A percentile compares a stretch with the other conserved stretches of the same genome.
Conservation (phyloP, 1,140 invertebrate species). For the Scylla paramamosain region DNA sequence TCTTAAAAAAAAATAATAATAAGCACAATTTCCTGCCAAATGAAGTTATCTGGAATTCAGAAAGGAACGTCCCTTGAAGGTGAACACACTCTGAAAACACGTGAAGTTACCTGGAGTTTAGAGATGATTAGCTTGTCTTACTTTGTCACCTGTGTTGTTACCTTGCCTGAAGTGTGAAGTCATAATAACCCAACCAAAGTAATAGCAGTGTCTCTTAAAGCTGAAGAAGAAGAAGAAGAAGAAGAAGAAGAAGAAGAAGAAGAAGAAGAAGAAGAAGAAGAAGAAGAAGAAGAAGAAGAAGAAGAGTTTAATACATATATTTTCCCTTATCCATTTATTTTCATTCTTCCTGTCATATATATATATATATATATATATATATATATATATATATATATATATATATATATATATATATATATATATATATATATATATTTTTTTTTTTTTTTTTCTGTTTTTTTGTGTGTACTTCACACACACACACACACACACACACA, state of each 20-base stretch:
- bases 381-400: not conserved
- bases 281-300: conserved; percentile 32
- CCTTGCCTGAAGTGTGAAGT: too few relatives aligned
- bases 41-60: too few relatives aligned
- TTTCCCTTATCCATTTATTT: too few relatives aligned
- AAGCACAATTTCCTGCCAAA: too few relatives aligned
- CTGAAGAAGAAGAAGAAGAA: too few relatives aligned
- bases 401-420: not conserved
- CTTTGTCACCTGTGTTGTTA: too few relatives aligned
- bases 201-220: too few relatives aligned
- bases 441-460: not conserved
- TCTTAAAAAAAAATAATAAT: conserved; percentile 76
- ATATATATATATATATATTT: not conserved
- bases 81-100: conserved; percentile 80
- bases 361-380: too few relatives aligned
- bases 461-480: not conserved
- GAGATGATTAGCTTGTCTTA: too few relatives aligned
- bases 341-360: too few relatives aligned
- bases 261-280: conserved; percentile 36
- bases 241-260: conserved; percentile 18
- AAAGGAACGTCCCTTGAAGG: conserved; percentile 78
- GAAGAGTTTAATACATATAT: not conserved
- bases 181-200: too few relatives aligned
- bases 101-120: conserved; percentile 80
- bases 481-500: not conserved